Conservation (phyloP, 2,888 invertebrate species). For the Cantharis rufa region DNA sequence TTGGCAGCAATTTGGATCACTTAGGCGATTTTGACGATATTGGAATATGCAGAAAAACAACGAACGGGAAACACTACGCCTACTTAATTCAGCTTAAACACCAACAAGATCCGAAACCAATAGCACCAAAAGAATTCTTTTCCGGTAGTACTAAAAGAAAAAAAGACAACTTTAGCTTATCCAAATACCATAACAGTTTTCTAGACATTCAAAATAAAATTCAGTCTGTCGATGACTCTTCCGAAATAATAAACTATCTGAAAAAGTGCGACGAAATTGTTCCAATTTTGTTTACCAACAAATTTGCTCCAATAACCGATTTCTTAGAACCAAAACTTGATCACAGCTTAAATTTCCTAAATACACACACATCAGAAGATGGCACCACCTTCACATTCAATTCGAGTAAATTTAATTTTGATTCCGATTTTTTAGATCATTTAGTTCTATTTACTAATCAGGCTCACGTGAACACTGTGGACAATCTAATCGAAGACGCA, state of each 20-base stretch:
- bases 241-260: not conserved
- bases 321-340: not conserved
- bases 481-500: not conserved
- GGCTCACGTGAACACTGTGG: not conserved
- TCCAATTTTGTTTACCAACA: not conserved
- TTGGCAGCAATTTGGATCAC: not conserved
- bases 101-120: not conserved
- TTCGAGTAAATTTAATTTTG: not conserved
- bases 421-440: not conserved
- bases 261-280: not conserved
- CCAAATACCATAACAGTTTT: not conserved
- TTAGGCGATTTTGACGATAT: not conserved
- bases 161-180: not conserved
- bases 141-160: not conserved
- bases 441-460: not conserved
- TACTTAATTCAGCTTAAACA: constrained; percentile 3
- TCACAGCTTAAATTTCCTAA: not conserved
- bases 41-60: not conserved
- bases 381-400: not conserved
- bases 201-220: not conserved
- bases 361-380: not conserved
- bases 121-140: not conserved
- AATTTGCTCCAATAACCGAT: not conserved
- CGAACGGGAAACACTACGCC: not conserved
- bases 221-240: not conserved